Conservation (phyloP, 2,888 invertebrate genomes). For the Notodonta ziczac region DNA sequence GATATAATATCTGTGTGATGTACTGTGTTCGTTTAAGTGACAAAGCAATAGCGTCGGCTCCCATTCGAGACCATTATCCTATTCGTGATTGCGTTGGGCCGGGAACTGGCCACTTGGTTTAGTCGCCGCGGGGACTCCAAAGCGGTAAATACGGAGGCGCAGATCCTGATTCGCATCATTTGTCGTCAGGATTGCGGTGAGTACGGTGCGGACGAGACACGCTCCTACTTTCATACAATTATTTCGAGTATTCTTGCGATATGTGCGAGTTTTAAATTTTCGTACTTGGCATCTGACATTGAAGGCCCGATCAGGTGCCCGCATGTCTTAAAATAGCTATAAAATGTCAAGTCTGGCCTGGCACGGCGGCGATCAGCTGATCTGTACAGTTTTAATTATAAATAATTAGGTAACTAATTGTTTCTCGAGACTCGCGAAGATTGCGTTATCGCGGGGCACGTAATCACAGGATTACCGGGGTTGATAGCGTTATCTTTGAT, state of each 20-base stretch:
- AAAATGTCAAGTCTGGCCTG: conserved; percentile 80
- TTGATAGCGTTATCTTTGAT: conserved; percentile 62
- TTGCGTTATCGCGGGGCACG: conserved; percentile 54
- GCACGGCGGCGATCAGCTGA: conserved; percentile 81
- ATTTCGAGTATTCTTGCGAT: conserved; percentile 22
- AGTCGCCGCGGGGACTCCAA: conserved; percentile 81
- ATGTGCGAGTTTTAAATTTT: conserved; percentile 37
- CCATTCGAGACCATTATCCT: conserved; percentile 79
- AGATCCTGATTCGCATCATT: conserved; percentile 80
- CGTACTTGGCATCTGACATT: conserved; percentile 75
- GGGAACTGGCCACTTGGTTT: conserved; percentile 77
- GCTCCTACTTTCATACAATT: conserved; percentile 37
- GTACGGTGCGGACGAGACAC: conserved; percentile 50
- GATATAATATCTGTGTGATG: conserved; percentile 68
- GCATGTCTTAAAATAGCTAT: conserved; percentile 81
- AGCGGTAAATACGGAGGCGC: conserved; percentile 84
- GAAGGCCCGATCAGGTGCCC: conserved; percentile 79
- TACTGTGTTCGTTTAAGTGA: conserved; percentile 78
- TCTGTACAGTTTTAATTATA: conserved; percentile 75
- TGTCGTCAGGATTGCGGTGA: conserved; percentile 82
- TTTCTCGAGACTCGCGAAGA: conserved; percentile 44
- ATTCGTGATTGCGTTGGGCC: conserved; percentile 77
- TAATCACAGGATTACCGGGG: conserved; percentile 57
- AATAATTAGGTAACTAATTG: conserved; percentile 73
- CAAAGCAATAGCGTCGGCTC: conserved; percentile 77